Percentiles rank a stretch among this genome's conserved stretches.
These are phyloP conservation scores for Rhynchotus rufescens DNA, from an alignment of 2,797 vertebrate genomes.

Conservation along the genomic window DNA sequence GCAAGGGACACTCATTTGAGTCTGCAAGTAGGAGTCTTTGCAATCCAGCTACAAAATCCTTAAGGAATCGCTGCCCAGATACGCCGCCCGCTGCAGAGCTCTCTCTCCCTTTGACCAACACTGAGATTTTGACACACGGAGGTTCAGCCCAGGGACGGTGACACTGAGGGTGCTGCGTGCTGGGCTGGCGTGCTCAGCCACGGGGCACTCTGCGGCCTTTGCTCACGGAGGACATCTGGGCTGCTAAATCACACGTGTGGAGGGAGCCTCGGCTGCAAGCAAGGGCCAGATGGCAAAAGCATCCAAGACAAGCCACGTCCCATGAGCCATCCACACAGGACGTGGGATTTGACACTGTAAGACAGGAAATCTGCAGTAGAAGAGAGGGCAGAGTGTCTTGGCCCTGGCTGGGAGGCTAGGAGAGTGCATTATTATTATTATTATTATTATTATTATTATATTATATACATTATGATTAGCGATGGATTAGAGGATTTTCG, in stretches of 20 bases:
- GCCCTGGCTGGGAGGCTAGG: not conserved
- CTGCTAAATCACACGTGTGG: not conserved
- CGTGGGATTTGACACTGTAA: not conserved
- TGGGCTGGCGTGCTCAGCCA: not conserved
- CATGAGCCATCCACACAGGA: not conserved
- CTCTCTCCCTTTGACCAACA: not conserved
- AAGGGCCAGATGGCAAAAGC: constrained; percentile 10
- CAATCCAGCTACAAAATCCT: not conserved
- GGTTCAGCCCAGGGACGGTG: not conserved
- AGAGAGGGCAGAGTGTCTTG: not conserved
- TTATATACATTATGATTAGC: too few relatives aligned
- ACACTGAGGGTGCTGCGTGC: not conserved
- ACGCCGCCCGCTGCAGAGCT: not conserved
- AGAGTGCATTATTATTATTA: too few relatives aligned
- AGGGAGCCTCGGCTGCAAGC: not conserved
- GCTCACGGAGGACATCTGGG: not conserved
- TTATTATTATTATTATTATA: too few relatives aligned
- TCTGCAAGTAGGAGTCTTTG: not conserved
- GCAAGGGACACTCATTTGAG: not conserved
- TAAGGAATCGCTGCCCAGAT: not conserved
- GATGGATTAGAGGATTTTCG: not conserved
- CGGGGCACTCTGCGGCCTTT: not conserved
- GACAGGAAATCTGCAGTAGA: not conserved
- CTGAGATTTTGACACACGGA: not conserved
- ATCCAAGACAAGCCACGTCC: not conserved